A percentile compares a stretch with the other conserved stretches of the same genome.
Conservation (phyloP, 1,140 invertebrate genomes). For the Drosophila suzukii region DNA sequence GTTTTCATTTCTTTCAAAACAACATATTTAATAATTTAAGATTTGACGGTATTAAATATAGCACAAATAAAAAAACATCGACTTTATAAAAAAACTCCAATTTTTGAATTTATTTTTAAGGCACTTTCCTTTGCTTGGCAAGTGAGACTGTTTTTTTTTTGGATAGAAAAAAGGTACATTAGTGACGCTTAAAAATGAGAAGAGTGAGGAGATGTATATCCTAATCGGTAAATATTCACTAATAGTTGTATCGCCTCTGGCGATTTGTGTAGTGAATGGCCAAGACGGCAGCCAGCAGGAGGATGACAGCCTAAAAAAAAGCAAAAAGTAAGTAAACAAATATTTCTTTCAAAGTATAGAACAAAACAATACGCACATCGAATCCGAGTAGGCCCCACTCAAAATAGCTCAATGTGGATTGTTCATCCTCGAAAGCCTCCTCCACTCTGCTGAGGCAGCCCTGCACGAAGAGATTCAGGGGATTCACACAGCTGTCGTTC, state of each 20-base stretch:
- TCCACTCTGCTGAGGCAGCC: conserved; percentile 85
- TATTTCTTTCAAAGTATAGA: too few species aligned
- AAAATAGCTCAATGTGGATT: conserved; percentile 78
- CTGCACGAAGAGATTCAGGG: conserved; percentile 77
- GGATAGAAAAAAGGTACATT: conserved; percentile 56
- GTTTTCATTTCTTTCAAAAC: not conserved
- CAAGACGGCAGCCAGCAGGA: conserved; percentile 61
- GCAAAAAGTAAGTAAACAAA: conserved; percentile 7
- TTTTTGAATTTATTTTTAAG: conserved; percentile 22
- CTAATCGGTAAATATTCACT: conserved; percentile 24
- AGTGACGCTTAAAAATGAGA: conserved; percentile 61
- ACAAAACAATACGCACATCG: conserved; percentile 44
- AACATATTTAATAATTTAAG: not conserved
- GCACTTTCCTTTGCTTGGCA: conserved; percentile 62
- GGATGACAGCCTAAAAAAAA: conserved; percentile 55
- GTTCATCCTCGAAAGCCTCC: conserved; percentile 85
- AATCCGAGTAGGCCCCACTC: conserved; percentile 72
- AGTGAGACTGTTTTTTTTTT: conserved; percentile 33
- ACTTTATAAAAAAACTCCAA: conserved; percentile 16
- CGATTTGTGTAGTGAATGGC: conserved; percentile 78
- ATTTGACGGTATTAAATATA: not conserved
- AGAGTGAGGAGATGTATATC: conserved; percentile 26
- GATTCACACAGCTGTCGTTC: conserved; percentile 64
- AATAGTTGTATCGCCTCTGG: conserved; percentile 64
- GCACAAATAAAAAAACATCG: not conserved